Conservation (phyloP, 1,140 invertebrate genomes). For the Conus ventricosus region DNA sequence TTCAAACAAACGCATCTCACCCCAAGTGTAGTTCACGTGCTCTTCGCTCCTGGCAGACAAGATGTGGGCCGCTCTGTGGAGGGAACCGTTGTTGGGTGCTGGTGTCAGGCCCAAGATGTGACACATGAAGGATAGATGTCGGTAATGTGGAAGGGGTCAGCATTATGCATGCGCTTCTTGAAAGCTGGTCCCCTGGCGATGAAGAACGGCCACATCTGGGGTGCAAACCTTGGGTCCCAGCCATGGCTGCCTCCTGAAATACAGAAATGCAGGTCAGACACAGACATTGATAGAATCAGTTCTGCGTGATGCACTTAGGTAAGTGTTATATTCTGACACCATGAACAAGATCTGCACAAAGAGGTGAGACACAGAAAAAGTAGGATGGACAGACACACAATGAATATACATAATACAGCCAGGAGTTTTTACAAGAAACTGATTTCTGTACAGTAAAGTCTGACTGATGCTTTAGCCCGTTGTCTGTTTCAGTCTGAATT, state of each 20-base stretch:
- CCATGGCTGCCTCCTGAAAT: slow-evolving; percentile 56
- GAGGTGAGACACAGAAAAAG: too few species aligned
- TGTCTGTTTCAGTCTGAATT: too few species aligned
- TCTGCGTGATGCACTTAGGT: not conserved
- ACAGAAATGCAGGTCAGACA: not conserved
- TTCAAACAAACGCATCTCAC: too few species aligned
- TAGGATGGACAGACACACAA: too few species aligned
- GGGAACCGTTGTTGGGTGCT: slow-evolving; percentile 54
- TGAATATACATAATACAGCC: too few species aligned
- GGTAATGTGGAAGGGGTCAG: slow-evolving; percentile 79
- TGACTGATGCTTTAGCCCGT: too few species aligned
- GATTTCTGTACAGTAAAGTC: too few species aligned
- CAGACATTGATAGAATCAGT: not conserved
- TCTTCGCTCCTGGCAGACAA: not conserved
- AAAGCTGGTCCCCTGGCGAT: slow-evolving; percentile 82
- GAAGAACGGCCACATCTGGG: slow-evolving; percentile 81
- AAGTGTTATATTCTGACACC: not conserved
- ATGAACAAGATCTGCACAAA: not conserved
- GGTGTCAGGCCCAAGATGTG: slow-evolving; percentile 74
- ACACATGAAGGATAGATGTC: slow-evolving; percentile 82
- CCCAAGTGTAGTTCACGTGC: too few species aligned
- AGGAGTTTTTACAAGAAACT: too few species aligned
- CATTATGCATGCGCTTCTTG: slow-evolving; percentile 72
- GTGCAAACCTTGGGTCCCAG: slow-evolving; percentile 51
- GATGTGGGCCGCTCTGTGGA: slow-evolving; percentile 18